Conservation (phyloP, 92 coral and sea anemone species). For the Paramuricea clavata region DNA sequence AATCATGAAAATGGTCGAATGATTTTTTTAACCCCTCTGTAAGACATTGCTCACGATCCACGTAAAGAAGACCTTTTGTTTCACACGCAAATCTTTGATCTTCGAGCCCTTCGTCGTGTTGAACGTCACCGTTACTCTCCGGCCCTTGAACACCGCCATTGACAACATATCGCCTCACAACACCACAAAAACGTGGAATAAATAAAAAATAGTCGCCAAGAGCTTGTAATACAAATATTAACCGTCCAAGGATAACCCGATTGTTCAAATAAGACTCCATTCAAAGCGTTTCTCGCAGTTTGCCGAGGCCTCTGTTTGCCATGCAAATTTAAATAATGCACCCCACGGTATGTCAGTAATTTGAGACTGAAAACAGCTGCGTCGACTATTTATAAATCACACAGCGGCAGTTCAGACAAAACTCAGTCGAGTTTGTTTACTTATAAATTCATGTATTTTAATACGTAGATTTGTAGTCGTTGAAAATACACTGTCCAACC, state of each 20-base stretch:
- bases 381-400: too few species aligned
- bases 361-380: too few species aligned
- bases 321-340: neutral
- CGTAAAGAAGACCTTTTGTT: conserved; percentile 21
- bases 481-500: too few species aligned
- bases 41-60: conserved; percentile 9
- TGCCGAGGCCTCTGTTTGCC: neutral
- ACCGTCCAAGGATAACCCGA: conserved; percentile 15
- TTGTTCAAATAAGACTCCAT: conserved; percentile 12
- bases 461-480: too few species aligned
- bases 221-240: conserved; percentile 15
- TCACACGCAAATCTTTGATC: conserved; percentile 14
- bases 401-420: too few species aligned
- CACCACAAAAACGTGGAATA: conserved; percentile 20
- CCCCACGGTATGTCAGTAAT: neutral
- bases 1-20: neutral
- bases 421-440: too few species aligned
- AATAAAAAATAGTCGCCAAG: conserved; percentile 14
- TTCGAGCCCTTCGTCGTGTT: neutral
- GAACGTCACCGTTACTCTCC: neutral
- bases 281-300: neutral
- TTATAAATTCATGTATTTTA: too few species aligned
- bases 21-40: conserved; percentile 4
- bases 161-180: conserved; percentile 22
- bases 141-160: neutral